Evolutionary conservation across 2,797 vertebrate genomes (phyloP).

Genomic region (Sebastes kiyomatsui): DNA sequence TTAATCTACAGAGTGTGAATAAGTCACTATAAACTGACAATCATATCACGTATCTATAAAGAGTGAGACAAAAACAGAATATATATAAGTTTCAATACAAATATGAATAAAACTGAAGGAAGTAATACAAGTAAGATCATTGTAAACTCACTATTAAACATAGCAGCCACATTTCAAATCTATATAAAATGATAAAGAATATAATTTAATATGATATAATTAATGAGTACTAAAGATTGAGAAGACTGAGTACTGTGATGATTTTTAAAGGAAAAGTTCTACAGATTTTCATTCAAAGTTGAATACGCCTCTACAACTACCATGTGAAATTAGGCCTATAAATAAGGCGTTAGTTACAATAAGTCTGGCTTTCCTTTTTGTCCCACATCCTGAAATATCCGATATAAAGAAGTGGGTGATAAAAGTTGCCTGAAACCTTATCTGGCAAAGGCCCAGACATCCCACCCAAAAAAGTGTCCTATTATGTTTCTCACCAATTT

Average conservation of each 20-base stretch:
- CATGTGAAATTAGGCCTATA: not conserved
- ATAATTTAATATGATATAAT: not conserved
- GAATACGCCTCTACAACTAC: not conserved
- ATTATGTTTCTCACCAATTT: constrained; percentile 56
- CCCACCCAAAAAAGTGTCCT: constrained; percentile 21
- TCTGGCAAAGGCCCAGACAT: constrained; percentile 49
- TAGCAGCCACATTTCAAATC: not conserved
- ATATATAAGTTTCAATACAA: not conserved
- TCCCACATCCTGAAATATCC: constrained; percentile 44
- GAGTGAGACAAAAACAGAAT: not conserved
- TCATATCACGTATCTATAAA: not conserved
- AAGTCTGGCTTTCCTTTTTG: constrained; percentile 48
- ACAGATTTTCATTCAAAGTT: not conserved
- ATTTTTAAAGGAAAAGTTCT: not conserved
- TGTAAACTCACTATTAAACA: not conserved
- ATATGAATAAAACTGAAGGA: not conserved
- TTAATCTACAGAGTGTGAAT: not conserved
- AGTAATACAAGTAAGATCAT: not conserved
- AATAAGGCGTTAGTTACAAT: constrained; percentile 18
- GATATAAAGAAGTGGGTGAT: constrained; percentile 33
- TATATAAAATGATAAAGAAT: not conserved
- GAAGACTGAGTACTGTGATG: not conserved
- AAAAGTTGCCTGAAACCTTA: constrained; percentile 57
- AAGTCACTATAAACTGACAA: not conserved
- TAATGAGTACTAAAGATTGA: too few species aligned